Evolutionary conservation across 2,888 invertebrate species (phyloP), one percentile per base, ranked within the genome.

Genomic region (Teinopalpus imperialis): DNA sequence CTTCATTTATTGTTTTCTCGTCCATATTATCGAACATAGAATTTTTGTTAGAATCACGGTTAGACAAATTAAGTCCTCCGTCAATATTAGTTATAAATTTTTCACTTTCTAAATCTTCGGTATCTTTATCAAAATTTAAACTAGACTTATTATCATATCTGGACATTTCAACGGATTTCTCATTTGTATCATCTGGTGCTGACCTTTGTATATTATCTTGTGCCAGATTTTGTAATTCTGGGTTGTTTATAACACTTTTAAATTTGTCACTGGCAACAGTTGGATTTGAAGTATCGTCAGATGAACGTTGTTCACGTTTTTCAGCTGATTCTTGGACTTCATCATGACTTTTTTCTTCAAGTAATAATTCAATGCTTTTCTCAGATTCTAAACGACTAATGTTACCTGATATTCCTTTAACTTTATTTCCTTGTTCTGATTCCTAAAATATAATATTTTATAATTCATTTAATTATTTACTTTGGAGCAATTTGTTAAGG

Each of bases 51-150:
- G 16, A 4, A 6, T 7, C 4, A 16, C 2, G 31, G 8, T 8
- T 16, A 9, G 16, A 4, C 2, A 6, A 1, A 9, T 40, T 30
- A 2, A 43, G 13, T 21, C 36, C 10, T 13, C 35, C 35, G 10
- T 36, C 10, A 0, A 12, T 13, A 8, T 21, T 29, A 4, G 32
- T 32, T 18, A 10, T 9, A 9, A 26, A 31, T 26, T 26, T 37
- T 26, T 31, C 44, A 31, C 18, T 31, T 13, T 12, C 23, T 4
- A 26, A 7, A 18, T 37, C 37, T 14, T 44, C 43, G 3, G 12
- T 12, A 5, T 36, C 26, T 8, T 6, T 29, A 18, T 37, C 37
- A 9, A 26, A 12, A 34, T 18, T 18, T 13, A 30, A 30, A 3
- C 14, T 21, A 1, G 18, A 12, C 4, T 31, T 26, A 1, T n/a